Evolutionary conservation across 2,888 invertebrate species (phyloP), one percentile per base, ranked within the genome.

Genomic region (Suillia variegata): DNA sequence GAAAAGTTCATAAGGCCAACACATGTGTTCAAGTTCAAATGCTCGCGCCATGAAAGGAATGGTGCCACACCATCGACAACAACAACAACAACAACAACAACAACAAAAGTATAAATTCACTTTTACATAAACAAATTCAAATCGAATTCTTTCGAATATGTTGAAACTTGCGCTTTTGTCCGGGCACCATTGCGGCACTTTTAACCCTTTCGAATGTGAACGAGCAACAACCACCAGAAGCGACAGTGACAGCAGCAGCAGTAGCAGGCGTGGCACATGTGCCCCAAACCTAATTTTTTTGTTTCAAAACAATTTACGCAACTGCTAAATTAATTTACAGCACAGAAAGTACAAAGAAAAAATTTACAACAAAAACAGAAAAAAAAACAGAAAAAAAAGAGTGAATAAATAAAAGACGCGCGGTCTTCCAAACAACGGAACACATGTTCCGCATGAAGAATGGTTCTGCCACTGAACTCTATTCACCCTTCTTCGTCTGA

Each of bases 301-400:
- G 21, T 13, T 38, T 59, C 34, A n/a, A 45, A 56, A 56, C 56
- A 60, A 56, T 60, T 51, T 60, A 56, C 22, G 48, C 60, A 60
- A 50, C 56, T 60, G 60, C 48, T 56, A 18, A 56, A 60, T 56
- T 56, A 52, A 56, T 56, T 53, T n/a, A n/a, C n/a, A n/a, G n/a
- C n/a, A n/a, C n/a, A n/a, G n/a, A n/a, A n/a, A n/a, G n/a, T n/a
- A n/a, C n/a, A n/a, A n/a, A n/a, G n/a, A n/a, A 38, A 53, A 26
- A 26, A 47, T 58, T 48, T 17, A 42, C 22, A 42, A 15, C n/a
- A n/a, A 48, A 49, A 49, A 17, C 31, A 52, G 31, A 52, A 49
- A 49, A 48, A 48, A n/a, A 38, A 38, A 38, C 18, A 45, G 17
- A 26, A 59, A 45, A 20, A 10, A 54, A 54, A 18, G 42, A 42